Evolutionary conservation across 2,888 invertebrate species (phyloP), one percentile per base, ranked within the genome.

Genomic region (Stenolophus ochropezus): DNA sequence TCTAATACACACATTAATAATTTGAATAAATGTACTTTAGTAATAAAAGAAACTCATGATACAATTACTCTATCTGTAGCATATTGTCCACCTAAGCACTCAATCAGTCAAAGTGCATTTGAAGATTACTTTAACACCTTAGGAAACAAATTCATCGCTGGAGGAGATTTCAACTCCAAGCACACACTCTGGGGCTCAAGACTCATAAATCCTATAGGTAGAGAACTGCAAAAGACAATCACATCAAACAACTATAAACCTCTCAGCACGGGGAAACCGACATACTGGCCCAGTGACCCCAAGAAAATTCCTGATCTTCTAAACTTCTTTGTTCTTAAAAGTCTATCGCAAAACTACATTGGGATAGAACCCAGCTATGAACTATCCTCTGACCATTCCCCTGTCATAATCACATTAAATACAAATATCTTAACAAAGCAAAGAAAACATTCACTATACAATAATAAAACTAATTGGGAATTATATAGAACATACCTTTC

Each of bases 241-340:
- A 47, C 5, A 16, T 51, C 8, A 4, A 77, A 81, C n/a, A 71
- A 71, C 8, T 65, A 80, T 8, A 58, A 73, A 6, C 33, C 27
- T 21, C 58, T 84, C 53, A 75, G 84, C 11, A 79, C 84, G 14
- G 81, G 82, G 8, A 76, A 84, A 76, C 84, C 83, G n/a, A 84
- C 84, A 1, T 83, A 85, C 71, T 84, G 83, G 82, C 83, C 84
- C 1, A 81, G 82, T 6, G 84, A 84, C 27, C 8, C 49, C 11
- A 82, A 75, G n/a, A 83, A 83, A 73, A 23, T 80, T 4, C 84
- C 84, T 16, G 83, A 84, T 33, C 47, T 84, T 2, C 47, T 84
- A n/a, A 84, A 85, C 65, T 84, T 84, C 42, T 82, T 81, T 16
- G 53, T 85, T 3, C 27, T 61, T 1, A 84, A 83, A 65, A 83